Base-by-base conservation (phyloP, 1,140 invertebrate genomes). In the Drosophila fuyamai region DNA sequence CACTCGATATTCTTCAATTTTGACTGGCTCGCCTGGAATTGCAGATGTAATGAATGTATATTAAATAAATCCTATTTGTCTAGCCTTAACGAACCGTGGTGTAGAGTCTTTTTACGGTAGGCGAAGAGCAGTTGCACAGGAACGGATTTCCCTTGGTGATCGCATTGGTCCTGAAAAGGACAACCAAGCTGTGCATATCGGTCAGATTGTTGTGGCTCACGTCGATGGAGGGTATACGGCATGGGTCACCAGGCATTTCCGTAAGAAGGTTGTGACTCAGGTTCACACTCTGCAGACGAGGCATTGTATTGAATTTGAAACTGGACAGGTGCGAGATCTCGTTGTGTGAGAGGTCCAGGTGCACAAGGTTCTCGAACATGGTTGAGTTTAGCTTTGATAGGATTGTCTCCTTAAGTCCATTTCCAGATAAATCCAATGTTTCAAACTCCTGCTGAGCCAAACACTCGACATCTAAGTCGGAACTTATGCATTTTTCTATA, bases 291-390 rank as follows among this genome's bases (percentile, higher is more conserved):
- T 12, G 0, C 9, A 79, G 12, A 0, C 3, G 6, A 0, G 4
- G 2, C 7, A 51, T 2, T 16, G n/a, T 1, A 4, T 23, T 7
- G 1, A 54, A 27, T 2, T 35, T n/a, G 3, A 16, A 29, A 4
- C 12, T 14, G 0, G 18, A 3, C 7, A 79, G 4, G 0, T n/a
- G 5, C 18, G 8, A 6, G 6, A 80, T 63, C 0, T 14, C 5
- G 23, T 80, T 80, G 4, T 16, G 0, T 0, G 76, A 79, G 1
- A 80, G 10, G 36, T 80, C 43, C 4, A 80, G 36, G 4, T 40
- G 35, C 12, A 12, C 16, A 7, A 50, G 3, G 5, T 43, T 1
- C 1, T 38, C 1, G 5, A 67, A 75, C 2, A n/a, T 18, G 5
- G 32, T 5, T 1, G 16, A 12, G 0, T 16, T 40, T 2, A 77